Conservation (phyloP, 1,140 invertebrate genomes). For the Brachionus plicatilis region DNA sequence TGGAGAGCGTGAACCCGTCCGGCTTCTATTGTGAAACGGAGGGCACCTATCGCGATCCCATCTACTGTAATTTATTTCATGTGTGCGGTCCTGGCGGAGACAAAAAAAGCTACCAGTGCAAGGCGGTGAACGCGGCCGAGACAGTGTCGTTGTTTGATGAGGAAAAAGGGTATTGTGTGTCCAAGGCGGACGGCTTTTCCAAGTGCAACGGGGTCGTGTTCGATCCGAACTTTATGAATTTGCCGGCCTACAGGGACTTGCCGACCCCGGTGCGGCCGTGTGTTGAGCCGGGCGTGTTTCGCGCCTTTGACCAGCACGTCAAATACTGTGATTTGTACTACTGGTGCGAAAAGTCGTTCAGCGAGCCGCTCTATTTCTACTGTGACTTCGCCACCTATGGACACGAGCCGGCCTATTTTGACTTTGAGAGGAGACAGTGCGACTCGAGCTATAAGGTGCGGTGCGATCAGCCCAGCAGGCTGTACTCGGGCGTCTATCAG, state of each 20-base stretch:
- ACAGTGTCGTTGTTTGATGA: background rate
- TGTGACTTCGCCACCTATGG: constrained; percentile 31
- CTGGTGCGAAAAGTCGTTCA: constrained; percentile 34
- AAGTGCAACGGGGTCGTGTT: constrained; percentile 35
- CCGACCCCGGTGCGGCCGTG: background rate
- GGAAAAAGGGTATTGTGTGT: background rate
- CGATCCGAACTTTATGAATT: constrained; percentile 35
- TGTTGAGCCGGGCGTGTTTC: constrained; percentile 4
- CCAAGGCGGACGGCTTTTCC: background rate
- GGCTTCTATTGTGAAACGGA: constrained; percentile 30
- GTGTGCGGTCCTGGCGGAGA: background rate
- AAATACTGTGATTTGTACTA: constrained; percentile 38
- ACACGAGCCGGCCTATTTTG: constrained; percentile 12
- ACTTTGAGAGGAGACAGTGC: constrained; percentile 18
- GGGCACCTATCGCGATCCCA: constrained; percentile 6
- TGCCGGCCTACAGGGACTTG: constrained; percentile 29
- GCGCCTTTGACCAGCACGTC: background rate
- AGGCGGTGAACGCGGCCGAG: background rate
- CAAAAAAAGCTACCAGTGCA: constrained; percentile 23
- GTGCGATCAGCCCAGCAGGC: background rate
- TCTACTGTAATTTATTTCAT: constrained; percentile 40
- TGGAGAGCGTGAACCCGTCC: constrained; percentile 33
- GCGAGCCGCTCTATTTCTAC: constrained; percentile 28
- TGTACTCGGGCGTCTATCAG: background rate
- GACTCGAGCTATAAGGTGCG: background rate